Base-by-base conservation (phyloP, 2,888 invertebrate species). In the Drosophila monieri region DNA sequence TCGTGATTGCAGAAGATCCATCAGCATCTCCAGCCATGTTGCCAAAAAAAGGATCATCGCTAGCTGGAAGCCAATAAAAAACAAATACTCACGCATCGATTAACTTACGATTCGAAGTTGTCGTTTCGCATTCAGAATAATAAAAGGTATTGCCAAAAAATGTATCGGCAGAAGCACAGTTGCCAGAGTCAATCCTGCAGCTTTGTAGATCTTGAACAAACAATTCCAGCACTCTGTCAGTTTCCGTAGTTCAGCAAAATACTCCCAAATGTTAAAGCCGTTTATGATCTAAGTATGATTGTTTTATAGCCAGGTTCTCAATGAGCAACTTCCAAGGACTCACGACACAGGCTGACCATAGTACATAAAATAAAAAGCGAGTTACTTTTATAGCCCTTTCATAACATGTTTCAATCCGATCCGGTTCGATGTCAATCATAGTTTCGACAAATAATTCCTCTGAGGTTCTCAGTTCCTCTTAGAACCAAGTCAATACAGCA, bases 11-110 rank as follows among this genome's bases (percentile, higher is more conserved):
- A 72, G 9, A 0, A 80, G 0, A 1, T 47, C 58, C 2, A 78
- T 1, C 48, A 78, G 10, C 37, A 78, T 47, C 15, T 76, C 61
- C 39, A 69, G 6, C 76, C 76, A 80, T 4, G 43, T 41, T 0
- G 10, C 0, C 2, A 64, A 3, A 4, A 80, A 60, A 0, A 69
- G 21, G 0, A 32, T 1, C 6, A 44, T 21, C 0, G 49, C n/a
- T 3, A 66, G 68, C 79, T 80, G 39, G 1, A 32, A 56, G 25
- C 1, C 8, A 15, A 9, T 1, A 12, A 15, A 14, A 47, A 9
- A 32, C 27, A 14, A 6, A 2, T 8, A 10, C 6, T 1, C 1
- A 6, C 6, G 0, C 5, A n/a, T n/a, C 2, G 6, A 18, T 18
- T 4, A 41, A 18, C 18, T 41, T 10, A 41, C 39, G 8, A 41